A percentile compares a stretch with the other conserved stretches of the same genome.
Evolutionary conservation across 2,797 vertebrate species (phyloP).

Genomic region (Valencia hispanica): DNA sequence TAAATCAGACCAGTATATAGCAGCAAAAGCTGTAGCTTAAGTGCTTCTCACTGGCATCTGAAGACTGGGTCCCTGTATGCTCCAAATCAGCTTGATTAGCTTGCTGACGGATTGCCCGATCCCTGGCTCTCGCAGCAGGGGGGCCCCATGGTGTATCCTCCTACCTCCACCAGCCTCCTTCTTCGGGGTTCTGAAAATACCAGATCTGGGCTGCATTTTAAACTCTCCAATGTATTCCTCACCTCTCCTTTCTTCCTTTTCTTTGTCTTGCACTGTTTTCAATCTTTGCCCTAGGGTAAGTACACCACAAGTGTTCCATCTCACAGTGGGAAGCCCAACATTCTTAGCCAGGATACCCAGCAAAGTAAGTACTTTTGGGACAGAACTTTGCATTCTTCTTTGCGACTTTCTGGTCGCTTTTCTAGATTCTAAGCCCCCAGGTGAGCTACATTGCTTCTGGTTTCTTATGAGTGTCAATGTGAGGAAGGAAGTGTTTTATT

Average conservation of each 20-base stretch:
- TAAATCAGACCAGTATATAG: conserved; percentile 72
- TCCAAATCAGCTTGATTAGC: conserved; percentile 79
- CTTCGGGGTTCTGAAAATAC: conserved; percentile 37
- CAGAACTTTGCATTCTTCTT: conserved; percentile 14
- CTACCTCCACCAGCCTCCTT: conserved; percentile 10
- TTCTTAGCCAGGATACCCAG: conserved; percentile 32
- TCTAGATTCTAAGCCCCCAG: conserved; percentile 12
- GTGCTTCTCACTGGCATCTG: conserved; percentile 37
- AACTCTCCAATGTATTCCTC: conserved; percentile 29
- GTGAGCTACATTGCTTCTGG: conserved; percentile 12
- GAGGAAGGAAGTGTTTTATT: conserved; percentile 29
- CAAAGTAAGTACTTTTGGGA: conserved; percentile 31
- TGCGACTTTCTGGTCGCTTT: conserved; percentile 10
- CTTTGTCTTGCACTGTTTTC: conserved; percentile 45
- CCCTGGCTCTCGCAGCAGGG: conserved; percentile 65
- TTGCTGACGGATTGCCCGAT: conserved; percentile 74
- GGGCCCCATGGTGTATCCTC: conserved; percentile 28
- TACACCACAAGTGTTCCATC: conserved; percentile 40
- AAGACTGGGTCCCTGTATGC: conserved; percentile 50
- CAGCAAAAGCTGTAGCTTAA: conserved; percentile 52
- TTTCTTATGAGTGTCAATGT: conserved; percentile 13
- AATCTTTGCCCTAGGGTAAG: conserved; percentile 33
- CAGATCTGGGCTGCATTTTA: conserved; percentile 53
- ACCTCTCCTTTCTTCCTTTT: conserved; percentile 27
- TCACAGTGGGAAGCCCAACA: conserved; percentile 45